phyloP scores from a whole-genome alignment of 2,113 vertebrate genomes.

The Elaphurus davidianus region DNA sequence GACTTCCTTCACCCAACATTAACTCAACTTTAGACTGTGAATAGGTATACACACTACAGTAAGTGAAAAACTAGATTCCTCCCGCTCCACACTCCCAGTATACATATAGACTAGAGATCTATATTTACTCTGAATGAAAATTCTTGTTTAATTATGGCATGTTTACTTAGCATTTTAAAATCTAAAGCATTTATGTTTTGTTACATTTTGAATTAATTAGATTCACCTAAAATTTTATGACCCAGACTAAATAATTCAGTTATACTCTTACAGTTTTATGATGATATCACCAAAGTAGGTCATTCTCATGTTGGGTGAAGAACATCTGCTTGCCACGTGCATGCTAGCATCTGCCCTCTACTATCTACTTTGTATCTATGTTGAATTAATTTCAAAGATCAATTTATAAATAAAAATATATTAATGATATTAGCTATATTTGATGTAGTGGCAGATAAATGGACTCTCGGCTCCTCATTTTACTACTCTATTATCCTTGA shows the following conservation, averaged over 20 bases:
- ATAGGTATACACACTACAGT: not conserved
- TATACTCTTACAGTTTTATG: not conserved
- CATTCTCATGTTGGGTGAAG: not conserved
- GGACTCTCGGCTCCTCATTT: not conserved
- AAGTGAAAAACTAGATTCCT: not conserved
- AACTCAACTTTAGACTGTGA: not conserved
- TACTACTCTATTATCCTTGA: not conserved
- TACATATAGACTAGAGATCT: not conserved
- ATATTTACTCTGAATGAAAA: not conserved
- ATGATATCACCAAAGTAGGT: not conserved
- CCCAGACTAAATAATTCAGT: not conserved
- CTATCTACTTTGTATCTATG: not conserved
- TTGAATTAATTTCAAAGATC: not conserved
- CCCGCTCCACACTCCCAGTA: not conserved
- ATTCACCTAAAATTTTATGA: not conserved
- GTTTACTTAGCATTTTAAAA: not conserved
- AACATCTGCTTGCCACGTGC: not conserved
- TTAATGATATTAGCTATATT: not conserved
- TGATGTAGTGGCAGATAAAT: not conserved
- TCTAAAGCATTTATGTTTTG: not conserved
- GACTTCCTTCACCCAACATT: not conserved
- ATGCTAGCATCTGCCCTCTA: not conserved
- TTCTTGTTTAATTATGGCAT: not conserved
- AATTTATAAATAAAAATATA: not conserved
- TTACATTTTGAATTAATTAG: not conserved